Percentiles rank a stretch among this genome's conserved stretches.
These are phyloP conservation scores for Catharus minimus DNA, from an alignment of 2,113 vertebrate genomes.

Conservation along the genomic window DNA sequence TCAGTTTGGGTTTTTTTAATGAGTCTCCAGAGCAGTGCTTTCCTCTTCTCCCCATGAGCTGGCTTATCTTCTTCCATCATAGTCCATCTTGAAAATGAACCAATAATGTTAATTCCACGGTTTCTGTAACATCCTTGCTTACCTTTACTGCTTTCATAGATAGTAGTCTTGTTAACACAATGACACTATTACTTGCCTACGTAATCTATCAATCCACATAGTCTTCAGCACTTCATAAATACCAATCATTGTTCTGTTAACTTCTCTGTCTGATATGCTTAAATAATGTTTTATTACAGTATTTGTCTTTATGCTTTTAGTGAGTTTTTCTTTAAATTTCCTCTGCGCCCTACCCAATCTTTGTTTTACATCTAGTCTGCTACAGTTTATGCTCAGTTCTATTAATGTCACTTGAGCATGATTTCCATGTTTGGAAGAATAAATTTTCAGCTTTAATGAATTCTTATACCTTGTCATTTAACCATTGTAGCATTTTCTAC, in stretches of 20 bases:
- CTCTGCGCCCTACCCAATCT: background rate
- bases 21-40: background rate
- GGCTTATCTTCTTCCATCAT: background rate
- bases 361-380: conserved; percentile 21
- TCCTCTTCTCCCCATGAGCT: background rate
- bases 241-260: background rate
- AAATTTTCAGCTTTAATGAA: conserved; percentile 19
- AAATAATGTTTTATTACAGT: background rate
- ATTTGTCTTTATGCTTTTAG: background rate
- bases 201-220: background rate
- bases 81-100: background rate
- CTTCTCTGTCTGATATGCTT: background rate
- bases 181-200: background rate
- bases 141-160: background rate
- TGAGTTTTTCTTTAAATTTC: conserved; percentile 4
- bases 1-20: background rate
- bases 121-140: background rate
- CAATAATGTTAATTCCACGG: background rate
- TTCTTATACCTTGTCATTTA: conserved; percentile 31
- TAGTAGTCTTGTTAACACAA: background rate
- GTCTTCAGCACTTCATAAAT: background rate
- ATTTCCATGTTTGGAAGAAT: conserved; percentile 39
- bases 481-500: background rate
- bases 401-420: conserved; percentile 28
- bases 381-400: conserved; percentile 34